Base-by-base conservation (phyloP, 2,888 invertebrate species). In the Mythimna pallens region DNA sequence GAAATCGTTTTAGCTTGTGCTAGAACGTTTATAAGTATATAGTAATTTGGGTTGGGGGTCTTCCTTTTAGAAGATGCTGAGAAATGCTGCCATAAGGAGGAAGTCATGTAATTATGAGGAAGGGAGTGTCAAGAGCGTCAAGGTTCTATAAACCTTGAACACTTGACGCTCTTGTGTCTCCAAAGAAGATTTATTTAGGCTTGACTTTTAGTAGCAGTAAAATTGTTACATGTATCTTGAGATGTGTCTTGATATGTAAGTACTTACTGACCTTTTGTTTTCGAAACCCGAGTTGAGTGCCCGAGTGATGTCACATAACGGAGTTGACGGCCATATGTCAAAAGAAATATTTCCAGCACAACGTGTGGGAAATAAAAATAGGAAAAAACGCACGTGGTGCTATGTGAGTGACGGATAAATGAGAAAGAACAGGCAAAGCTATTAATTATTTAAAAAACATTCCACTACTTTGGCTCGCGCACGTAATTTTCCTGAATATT, bases 361-460 rank as follows among this genome's bases (percentile, higher is more conserved):
- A 86, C 80, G 83, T 88, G 87, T 88, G 87, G 82, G 83, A 85
- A 87, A 84, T 69, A 86, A 87, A 86, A 87, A 86, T 84, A 87
- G 81, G 69, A 85, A 82, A 81, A 89, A 81, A 76, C 65, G 50
- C 78, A 68, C 63, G 69, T 66, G 72, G 68, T 70, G 66, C 61
- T 59, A 47, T 68, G 68, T 72, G 76, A 70, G 40, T 77, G 63
- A 80, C 66, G 73, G 55, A 50, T 47, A 40, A 59, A 65, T 34
- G 36, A 52, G 34, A 64, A 65, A 58, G 30, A 68, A 65, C 55
- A 36, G 14, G 17, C 62, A 55, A 67, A 17, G 14, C 36, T 25
- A 66, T 82, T 54, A 68, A 68, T 72, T 65, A 52, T 75, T 14
- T 36, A 52, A 22, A 50, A 57, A 57, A 64, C 47, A 67, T 52